Evolutionary conservation across 2,797 vertebrate species (phyloP).

Genomic region (Molossus molossus): DNA sequence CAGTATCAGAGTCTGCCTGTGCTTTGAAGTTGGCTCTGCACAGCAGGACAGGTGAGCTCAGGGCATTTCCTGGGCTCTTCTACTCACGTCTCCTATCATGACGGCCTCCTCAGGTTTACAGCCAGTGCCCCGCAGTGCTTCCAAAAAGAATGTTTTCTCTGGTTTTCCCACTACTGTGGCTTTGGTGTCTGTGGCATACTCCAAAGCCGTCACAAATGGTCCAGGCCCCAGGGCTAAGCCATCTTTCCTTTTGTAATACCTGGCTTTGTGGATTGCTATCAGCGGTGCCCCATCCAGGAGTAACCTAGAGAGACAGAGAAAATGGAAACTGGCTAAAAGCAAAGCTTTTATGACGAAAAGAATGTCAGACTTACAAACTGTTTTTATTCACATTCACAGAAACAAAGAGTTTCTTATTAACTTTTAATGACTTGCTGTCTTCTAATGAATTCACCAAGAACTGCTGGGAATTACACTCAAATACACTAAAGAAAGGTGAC

Average conservation of each 20-base stretch:
- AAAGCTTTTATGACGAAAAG: conserved; percentile 65
- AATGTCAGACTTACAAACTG: conserved; percentile 70
- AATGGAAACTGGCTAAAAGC: conserved; percentile 47
- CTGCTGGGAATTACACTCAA: conserved; percentile 78
- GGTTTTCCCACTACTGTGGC: conserved; percentile 97
- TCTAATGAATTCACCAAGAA: conserved; percentile 82
- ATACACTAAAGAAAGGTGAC: conserved; percentile 81
- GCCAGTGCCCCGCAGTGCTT: conserved; percentile 93
- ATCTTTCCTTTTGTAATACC: conserved; percentile 96
- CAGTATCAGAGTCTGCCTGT: background rate
- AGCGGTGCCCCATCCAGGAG: conserved; percentile 95
- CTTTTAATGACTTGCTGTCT: conserved; percentile 85
- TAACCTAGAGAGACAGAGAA: conserved; percentile 89
- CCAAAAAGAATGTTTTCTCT: conserved; percentile 94
- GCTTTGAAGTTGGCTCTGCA: background rate
- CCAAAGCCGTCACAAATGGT: conserved; percentile 95
- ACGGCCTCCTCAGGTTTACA: conserved; percentile 93
- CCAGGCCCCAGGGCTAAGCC: conserved; percentile 97
- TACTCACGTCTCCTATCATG: conserved; percentile 96
- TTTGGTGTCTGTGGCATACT: conserved; percentile 94
- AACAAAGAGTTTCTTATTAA: conserved; percentile 83
- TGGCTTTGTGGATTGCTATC: conserved; percentile 97
- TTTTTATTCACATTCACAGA: conserved; percentile 80
- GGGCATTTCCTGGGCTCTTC: background rate
- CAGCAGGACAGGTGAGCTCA: background rate